These are phyloP conservation scores for Syncerus caffer DNA, from an alignment of 2,797 vertebrate species.

Conservation along the genomic window DNA sequence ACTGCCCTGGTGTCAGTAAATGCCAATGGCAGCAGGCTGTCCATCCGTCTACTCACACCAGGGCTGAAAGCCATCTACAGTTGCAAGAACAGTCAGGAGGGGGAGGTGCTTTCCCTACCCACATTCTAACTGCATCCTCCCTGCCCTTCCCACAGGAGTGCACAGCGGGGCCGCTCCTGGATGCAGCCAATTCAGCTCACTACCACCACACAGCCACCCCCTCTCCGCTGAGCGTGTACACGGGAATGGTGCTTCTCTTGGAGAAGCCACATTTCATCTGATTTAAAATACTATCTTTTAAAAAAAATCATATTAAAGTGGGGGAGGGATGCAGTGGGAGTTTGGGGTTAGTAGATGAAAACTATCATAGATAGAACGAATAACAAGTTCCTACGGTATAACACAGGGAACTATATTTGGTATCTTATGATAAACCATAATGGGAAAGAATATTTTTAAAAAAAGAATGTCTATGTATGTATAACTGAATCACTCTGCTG, in stretches of 20 bases:
- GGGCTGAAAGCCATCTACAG: not conserved
- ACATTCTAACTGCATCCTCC: not conserved
- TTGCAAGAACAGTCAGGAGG: not conserved
- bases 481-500: not conserved
- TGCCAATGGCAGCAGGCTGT: not conserved
- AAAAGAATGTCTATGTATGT: not conserved
- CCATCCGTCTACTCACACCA: not conserved
- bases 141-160: not conserved
- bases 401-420: not conserved
- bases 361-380: not conserved
- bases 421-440: not conserved
- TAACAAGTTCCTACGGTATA: not conserved
- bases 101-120: not conserved
- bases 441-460: not conserved
- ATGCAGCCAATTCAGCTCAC: not conserved
- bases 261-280: not conserved
- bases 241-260: not conserved
- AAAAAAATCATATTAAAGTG: not conserved
- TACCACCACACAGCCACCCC: not conserved
- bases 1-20: not conserved
- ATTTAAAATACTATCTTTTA: not conserved
- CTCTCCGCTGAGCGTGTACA: not conserved
- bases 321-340: not conserved
- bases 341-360: not conserved
- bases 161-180: accelerated